Conservation (phyloP, 92 coral and sea anemone genomes). For the Anthopleura xanthogrammica region DNA sequence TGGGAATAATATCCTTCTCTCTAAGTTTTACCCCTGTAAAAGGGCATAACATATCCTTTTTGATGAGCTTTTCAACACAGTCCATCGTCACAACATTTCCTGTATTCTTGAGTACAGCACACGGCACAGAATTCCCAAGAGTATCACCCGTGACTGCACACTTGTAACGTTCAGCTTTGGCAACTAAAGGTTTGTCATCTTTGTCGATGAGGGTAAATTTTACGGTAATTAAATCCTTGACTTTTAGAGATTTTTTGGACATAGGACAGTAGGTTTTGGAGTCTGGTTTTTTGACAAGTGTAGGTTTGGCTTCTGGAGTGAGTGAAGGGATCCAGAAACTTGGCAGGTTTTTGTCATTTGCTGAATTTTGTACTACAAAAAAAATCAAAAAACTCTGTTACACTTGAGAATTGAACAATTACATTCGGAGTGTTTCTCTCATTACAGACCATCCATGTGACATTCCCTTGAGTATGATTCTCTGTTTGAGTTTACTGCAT, state of each 20-base stretch:
- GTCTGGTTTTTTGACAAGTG: constrained; percentile 86
- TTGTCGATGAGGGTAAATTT: constrained; percentile 73
- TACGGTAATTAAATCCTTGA: constrained; percentile 89
- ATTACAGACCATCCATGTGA: too few species aligned
- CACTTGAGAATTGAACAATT: not conserved
- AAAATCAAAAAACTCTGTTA: not conserved
- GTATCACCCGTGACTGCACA: constrained; percentile 95
- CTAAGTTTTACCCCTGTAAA: constrained; percentile 80
- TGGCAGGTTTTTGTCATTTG: constrained; percentile 69
- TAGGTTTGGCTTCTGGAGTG: constrained; percentile 91
- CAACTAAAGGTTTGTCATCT: constrained; percentile 77
- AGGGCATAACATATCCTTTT: constrained; percentile 95
- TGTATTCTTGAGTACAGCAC: constrained; percentile 91
- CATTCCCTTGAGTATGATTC: too few species aligned
- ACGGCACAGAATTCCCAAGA: constrained; percentile 93
- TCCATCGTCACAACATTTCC: constrained; percentile 98
- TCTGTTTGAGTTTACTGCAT: too few species aligned
- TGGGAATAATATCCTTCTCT: constrained; percentile 79
- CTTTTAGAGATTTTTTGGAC: constrained; percentile 74
- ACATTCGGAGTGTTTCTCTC: too few species aligned
- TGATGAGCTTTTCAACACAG: constrained; percentile 89
- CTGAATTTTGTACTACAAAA: constrained; percentile 25
- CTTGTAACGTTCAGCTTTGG: constrained; percentile 79
- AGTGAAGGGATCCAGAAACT: constrained; percentile 98
- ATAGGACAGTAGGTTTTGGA: constrained; percentile 94